Evolutionary conservation across 2,113 vertebrate genomes (phyloP).

Genomic region (Tonatia bakeri): DNA sequence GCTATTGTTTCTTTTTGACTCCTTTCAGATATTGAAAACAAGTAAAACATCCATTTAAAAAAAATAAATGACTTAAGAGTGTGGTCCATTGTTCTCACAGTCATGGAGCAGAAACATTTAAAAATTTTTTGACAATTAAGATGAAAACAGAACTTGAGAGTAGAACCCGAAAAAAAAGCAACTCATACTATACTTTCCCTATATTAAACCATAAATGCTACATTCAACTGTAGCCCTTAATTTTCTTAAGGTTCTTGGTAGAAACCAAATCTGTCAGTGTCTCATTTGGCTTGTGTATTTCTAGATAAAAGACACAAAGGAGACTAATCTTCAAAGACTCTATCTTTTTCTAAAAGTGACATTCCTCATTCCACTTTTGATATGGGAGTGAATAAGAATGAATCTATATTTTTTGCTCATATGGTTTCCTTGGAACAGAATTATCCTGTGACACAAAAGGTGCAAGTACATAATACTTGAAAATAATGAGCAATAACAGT

Average conservation of each 20-base stretch:
- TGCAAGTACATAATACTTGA: conserved; percentile 43
- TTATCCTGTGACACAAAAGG: conserved; percentile 55
- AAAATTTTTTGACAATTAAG: conserved; percentile 29
- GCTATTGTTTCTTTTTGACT: neutral
- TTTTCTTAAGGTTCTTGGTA: conserved; percentile 55
- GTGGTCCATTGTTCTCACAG: neutral
- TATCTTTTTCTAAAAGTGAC: conserved; percentile 57
- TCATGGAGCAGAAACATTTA: neutral
- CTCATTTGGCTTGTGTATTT: conserved; percentile 38
- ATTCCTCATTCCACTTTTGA: conserved; percentile 58
- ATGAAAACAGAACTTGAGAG: conserved; percentile 52
- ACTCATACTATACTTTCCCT: neutral
- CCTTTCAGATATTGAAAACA: neutral
- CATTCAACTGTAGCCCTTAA: neutral
- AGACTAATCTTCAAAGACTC: conserved; percentile 52
- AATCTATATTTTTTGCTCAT: conserved; percentile 51
- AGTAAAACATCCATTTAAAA: neutral
- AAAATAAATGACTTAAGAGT: neutral
- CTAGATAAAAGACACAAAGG: conserved; percentile 62
- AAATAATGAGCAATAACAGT: conserved; percentile 54
- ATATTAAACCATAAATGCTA: conserved; percentile 9
- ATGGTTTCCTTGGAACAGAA: conserved; percentile 41
- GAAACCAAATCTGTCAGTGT: conserved; percentile 46
- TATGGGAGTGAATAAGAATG: conserved; percentile 55
- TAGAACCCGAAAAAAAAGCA: neutral